Evolutionary conservation across 2,888 invertebrate genomes (phyloP).

Genomic region (Lochmaea crataegi): DNA sequence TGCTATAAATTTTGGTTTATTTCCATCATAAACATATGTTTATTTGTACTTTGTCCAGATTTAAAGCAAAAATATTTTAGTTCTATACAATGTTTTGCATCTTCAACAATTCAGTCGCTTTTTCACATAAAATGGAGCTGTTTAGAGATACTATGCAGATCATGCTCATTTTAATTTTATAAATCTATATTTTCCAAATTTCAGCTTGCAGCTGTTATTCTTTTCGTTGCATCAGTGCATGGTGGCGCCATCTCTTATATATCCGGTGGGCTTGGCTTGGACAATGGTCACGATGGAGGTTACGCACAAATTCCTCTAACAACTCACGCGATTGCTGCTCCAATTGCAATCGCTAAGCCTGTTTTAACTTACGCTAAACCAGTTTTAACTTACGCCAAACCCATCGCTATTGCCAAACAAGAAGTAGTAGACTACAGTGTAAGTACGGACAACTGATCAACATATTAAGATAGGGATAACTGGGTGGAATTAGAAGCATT

Average conservation of each 20-base stretch:
- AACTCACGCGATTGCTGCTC: conserved; percentile 39
- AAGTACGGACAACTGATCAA: conserved; percentile 10
- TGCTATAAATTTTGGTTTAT: no score
- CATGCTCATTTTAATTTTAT: no score
- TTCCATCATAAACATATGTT: no score
- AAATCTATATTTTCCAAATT: conserved; percentile 9
- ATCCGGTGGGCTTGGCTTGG: conserved; percentile 36
- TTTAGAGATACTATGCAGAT: no score
- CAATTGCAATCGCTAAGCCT: conserved; percentile 10
- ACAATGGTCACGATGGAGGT: conserved; percentile 38
- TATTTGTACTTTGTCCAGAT: no score
- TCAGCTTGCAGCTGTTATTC: conserved; percentile 29
- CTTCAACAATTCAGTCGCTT: no score
- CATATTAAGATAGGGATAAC: background rate
- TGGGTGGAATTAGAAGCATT: no score
- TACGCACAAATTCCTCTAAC: conserved; percentile 4
- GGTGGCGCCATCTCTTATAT: conserved; percentile 35
- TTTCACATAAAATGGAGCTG: no score
- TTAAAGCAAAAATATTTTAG: no score
- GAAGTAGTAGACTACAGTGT: conserved; percentile 43
- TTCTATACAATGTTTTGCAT: no score
- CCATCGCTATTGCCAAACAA: conserved; percentile 43
- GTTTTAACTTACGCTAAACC: conserved; percentile 16
- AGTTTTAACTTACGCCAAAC: conserved; percentile 22
- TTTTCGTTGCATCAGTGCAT: conserved; percentile 28